Conservation (phyloP, 1,140 invertebrate genomes). For the Bemisia tabaci region DNA sequence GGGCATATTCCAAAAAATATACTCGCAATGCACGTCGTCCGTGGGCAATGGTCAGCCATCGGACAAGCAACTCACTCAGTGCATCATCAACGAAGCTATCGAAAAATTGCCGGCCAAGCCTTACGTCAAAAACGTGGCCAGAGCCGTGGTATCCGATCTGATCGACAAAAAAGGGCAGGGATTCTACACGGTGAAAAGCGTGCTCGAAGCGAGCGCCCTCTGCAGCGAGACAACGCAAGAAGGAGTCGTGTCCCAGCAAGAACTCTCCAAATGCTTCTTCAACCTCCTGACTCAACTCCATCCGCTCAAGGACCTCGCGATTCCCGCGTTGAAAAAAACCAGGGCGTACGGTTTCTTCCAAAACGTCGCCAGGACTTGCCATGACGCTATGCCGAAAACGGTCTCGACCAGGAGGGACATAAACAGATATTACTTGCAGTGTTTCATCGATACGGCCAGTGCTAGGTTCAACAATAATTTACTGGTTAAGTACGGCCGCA, state of each 20-base stretch:
- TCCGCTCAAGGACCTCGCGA: not conserved
- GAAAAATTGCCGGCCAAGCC: too few relatives aligned
- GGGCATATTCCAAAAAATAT: too few relatives aligned
- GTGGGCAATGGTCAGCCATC: too few relatives aligned
- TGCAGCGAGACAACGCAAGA: not conserved
- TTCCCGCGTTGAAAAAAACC: not conserved
- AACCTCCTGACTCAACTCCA: not conserved
- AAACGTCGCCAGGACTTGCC: not conserved
- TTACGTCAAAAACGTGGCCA: not conserved
- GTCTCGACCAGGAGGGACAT: not conserved
- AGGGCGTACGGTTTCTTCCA: not conserved
- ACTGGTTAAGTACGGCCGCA: not conserved
- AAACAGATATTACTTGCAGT: not conserved
- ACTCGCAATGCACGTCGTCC: too few relatives aligned
- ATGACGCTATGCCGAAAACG: not conserved
- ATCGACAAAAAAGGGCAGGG: not conserved
- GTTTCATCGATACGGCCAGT: not conserved
- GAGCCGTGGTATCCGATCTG: not conserved
- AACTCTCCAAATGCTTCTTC: not conserved
- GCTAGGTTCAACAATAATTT: not conserved
- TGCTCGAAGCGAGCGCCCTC: not conserved
- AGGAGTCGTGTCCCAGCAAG: not conserved
- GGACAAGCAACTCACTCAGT: too few relatives aligned
- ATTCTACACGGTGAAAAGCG: not conserved
- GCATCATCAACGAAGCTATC: too few relatives aligned